Conservation (phyloP, 2,888 invertebrate genomes). For the Thelaira solivaga region DNA sequence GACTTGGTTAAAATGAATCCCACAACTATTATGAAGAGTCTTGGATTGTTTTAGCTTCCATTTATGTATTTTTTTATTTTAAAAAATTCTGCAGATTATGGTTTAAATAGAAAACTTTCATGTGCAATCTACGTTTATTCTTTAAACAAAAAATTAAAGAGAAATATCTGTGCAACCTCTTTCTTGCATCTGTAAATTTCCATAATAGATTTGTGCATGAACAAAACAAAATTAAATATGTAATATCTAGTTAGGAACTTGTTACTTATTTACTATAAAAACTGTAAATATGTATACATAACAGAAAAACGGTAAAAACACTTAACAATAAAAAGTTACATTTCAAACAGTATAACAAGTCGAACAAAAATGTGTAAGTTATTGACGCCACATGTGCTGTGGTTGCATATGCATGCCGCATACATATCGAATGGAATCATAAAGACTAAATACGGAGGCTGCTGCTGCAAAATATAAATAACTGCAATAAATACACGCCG, state of each 20-base stretch:
- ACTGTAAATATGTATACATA: not conserved
- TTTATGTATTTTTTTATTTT: too few relatives aligned
- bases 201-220: not conserved
- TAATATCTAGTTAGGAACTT: not conserved
- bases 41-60: too few relatives aligned
- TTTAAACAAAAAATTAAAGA: not conserved
- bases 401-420: constrained; percentile 7
- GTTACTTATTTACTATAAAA: not conserved
- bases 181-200: not conserved
- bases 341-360: not conserved
- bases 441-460: constrained; percentile 8
- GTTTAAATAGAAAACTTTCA: too few relatives aligned
- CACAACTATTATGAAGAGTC: too few relatives aligned
- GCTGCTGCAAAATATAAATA: not conserved
- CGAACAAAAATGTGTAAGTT: not conserved
- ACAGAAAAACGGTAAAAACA: not conserved
- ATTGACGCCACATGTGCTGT: constrained; percentile 16
- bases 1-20: too few relatives aligned
- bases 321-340: constrained; percentile 17
- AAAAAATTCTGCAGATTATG: too few relatives aligned
- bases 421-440: not conserved
- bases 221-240: not conserved
- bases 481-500: not conserved
- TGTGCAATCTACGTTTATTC: too few relatives aligned
- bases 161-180: not conserved